Conservation (phyloP, 2,888 invertebrate species). For the Pristionchus japonicus region DNA sequence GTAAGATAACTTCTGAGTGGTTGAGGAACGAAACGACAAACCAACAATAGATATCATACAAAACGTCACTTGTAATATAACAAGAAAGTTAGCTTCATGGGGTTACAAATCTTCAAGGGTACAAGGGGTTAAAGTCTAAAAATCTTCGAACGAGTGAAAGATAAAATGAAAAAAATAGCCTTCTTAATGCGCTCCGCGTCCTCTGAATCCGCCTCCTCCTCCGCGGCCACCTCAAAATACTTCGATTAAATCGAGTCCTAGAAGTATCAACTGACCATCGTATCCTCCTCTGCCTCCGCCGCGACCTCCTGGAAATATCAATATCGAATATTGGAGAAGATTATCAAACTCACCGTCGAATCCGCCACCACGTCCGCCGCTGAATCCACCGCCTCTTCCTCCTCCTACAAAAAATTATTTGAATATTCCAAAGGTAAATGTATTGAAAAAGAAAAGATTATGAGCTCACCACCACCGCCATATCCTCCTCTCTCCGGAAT, state of each 20-base stretch:
- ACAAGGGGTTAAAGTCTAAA: not conserved
- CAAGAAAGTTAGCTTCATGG: not conserved
- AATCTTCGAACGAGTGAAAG: not conserved
- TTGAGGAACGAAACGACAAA: not conserved
- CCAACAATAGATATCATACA: not conserved
- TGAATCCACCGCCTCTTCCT: not conserved
- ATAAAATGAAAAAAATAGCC: too few species aligned
- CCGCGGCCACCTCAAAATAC: not conserved
- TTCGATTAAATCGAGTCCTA: not conserved
- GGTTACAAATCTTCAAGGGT: not conserved
- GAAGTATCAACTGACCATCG: not conserved
- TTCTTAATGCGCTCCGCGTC: not conserved
- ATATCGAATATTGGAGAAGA: not conserved
- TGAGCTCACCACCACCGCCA: not conserved
- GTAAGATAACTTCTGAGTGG: not conserved
- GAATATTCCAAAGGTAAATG: not conserved
- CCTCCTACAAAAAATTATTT: not conserved
- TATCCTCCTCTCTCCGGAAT: not conserved
- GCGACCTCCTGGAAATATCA: not conserved
- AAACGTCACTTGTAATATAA: not conserved
- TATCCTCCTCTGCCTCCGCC: not conserved
- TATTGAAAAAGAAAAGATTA: too few species aligned
- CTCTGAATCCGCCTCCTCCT: not conserved
- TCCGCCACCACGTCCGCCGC: constrained; percentile 24
- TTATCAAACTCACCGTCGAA: not conserved